Evolutionary conservation across 2,888 invertebrate genomes (phyloP).

Genomic region (Mechanitis messenoides): DNA sequence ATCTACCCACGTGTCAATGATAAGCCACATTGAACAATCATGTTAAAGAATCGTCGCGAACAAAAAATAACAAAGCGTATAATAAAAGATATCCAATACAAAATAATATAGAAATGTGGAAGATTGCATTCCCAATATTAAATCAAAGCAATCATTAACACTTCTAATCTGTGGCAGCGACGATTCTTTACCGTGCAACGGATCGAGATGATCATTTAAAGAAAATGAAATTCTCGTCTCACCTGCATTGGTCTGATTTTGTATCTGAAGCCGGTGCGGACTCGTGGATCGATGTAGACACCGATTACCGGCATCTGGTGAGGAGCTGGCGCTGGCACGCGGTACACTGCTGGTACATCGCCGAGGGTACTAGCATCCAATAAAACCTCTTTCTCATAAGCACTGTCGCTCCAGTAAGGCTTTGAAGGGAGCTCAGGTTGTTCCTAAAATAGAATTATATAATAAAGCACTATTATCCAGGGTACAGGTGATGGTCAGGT

Average conservation of each 20-base stretch:
- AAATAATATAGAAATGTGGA: slow-evolving; percentile 52
- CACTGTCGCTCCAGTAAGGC: slow-evolving; percentile 50
- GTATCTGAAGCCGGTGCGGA: slow-evolving; percentile 85
- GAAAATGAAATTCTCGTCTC: slow-evolving; percentile 51
- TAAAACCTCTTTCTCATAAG: slow-evolving; percentile 53
- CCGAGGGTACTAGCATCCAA: slow-evolving; percentile 78
- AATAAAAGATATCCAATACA: neutral
- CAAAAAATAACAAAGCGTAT: slow-evolving; percentile 3
- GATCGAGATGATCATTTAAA: slow-evolving; percentile 36
- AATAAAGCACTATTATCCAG: too few relatives aligned
- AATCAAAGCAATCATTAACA: slow-evolving; percentile 60
- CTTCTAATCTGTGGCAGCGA: slow-evolving; percentile 43
- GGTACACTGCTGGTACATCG: slow-evolving; percentile 81
- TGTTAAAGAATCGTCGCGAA: slow-evolving; percentile 44
- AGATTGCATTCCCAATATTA: slow-evolving; percentile 48
- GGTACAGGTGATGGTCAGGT: too few relatives aligned
- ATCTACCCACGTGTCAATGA: slow-evolving; percentile 45
- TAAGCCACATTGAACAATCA: slow-evolving; percentile 59
- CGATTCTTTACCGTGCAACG: slow-evolving; percentile 53
- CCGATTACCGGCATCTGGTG: slow-evolving; percentile 83
- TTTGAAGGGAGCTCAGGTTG: slow-evolving; percentile 49
- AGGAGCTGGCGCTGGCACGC: slow-evolving; percentile 75
- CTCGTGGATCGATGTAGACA: slow-evolving; percentile 82
- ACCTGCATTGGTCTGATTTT: slow-evolving; percentile 81
- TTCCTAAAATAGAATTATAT: slow-evolving; percentile 44